Base-by-base conservation (phyloP, 2,113 vertebrate species). In the Glaucidium brasilianum region DNA sequence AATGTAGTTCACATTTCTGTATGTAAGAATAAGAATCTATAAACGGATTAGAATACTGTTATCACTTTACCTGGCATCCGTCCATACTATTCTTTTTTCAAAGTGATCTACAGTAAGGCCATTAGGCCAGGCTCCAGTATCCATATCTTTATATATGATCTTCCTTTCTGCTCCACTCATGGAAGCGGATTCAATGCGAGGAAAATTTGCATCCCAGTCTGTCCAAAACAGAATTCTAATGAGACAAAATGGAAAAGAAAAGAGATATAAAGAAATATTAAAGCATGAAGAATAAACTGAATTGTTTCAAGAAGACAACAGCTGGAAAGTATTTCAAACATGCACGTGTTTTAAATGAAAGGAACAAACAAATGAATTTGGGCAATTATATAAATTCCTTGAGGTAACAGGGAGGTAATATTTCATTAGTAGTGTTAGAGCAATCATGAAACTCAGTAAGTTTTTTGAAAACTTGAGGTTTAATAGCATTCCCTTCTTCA, bases 161-260 rank as follows among this genome's bases (percentile, higher is more conserved):
- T 98, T 99, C 68, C 99, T 98, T 37, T 98, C 99, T 4, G 98
- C 98, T 74, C 99, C 99, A 3, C 99, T 99, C 99, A 99, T 99
- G 10, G 99, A 99, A 11, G 99, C 99, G 0, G 99, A 99, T 86
- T 99, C 99, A 6, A 99, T 99, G 39, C 99, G 99, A 83, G 99
- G 99, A 93, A 99, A 99, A 62, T 98, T 99, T 39, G 99, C 99
- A 97, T 99, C 99, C 99, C 99, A 99, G 97, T 99, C 99, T 15
- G 99, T 99, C 99, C 99, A 99, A 98, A 99, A 99, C 37, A 99
- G 98, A 96, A 99, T 99, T 96, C 99, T 99, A 86, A 94, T 68
- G 62, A 96, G 62, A 93, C 43, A 78, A 92, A 94, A 26, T 82
- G 62, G 12, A 60, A 60, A 66, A 72, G 9, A 18, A 69, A 47